These are phyloP conservation scores for Agrochola lota DNA, from an alignment of 2,888 invertebrate species.

Conservation along the genomic window DNA sequence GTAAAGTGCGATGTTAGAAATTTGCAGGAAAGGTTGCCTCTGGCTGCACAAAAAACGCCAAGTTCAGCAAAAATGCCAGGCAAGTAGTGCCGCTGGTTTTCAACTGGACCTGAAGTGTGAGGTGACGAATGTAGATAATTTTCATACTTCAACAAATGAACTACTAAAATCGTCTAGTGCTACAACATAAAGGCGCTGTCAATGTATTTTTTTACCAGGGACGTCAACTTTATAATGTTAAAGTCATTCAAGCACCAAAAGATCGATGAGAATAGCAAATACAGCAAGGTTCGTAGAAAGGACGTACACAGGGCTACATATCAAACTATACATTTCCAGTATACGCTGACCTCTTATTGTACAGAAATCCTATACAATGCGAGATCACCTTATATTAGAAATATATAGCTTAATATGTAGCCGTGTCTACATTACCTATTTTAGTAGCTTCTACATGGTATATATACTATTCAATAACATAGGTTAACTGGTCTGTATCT, in stretches of 20 bases:
- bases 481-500: neutral
- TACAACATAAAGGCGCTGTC: neutral
- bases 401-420: too few relatives aligned
- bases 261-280: neutral
- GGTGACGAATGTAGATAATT: too few relatives aligned
- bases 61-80: too few relatives aligned
- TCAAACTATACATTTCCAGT: too few relatives aligned
- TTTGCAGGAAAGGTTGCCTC: too few relatives aligned
- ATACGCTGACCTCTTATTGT: too few relatives aligned
- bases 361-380: too few relatives aligned
- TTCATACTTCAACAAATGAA: neutral
- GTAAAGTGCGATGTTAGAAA: too few relatives aligned
- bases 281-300: neutral
- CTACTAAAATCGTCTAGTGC: neutral
- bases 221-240: neutral
- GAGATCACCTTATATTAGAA: too few relatives aligned
- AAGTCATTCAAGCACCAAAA: neutral
- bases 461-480: neutral
- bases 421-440: neutral
- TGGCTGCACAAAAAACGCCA: too few relatives aligned
- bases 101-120: too few relatives aligned
- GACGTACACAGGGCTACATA: neutral
- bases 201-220: neutral
- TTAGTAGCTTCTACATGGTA: neutral
- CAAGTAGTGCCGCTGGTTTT: too few relatives aligned